phyloP scores from a whole-genome alignment of 2,888 invertebrate species.

The Spatulosminthurus flaviceps region DNA sequence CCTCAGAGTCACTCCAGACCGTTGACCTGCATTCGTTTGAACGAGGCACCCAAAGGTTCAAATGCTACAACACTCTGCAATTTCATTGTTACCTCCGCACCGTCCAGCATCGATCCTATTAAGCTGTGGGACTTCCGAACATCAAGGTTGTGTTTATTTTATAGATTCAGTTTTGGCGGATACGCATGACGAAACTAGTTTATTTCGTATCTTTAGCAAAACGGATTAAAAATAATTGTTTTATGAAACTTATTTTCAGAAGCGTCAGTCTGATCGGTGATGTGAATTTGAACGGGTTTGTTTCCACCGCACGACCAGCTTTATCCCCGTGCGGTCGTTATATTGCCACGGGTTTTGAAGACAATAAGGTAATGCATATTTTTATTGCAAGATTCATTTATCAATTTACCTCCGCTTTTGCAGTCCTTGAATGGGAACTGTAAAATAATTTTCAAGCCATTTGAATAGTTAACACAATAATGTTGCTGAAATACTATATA shows the following conservation, averaged over 20 bases:
- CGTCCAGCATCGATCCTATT: constrained; percentile 54
- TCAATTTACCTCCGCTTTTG: no score
- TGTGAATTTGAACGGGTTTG: constrained; percentile 51
- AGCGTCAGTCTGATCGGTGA: constrained; percentile 59
- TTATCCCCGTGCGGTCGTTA: constrained; percentile 61
- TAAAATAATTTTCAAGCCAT: no score
- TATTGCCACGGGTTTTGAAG: constrained; percentile 62
- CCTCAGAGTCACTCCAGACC: constrained; percentile 56
- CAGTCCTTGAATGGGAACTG: no score
- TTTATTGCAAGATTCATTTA: no score
- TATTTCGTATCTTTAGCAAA: no score
- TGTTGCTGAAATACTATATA: no score
- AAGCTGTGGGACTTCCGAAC: constrained; percentile 61
- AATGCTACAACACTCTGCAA: constrained; percentile 52
- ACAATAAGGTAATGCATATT: constrained; percentile 57
- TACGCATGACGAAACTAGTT: background rate
- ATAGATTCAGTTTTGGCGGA: no score
- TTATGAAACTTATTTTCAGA: no score
- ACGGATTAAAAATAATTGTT: no score
- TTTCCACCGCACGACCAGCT: constrained; percentile 54
- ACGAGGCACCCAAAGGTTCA: constrained; percentile 59
- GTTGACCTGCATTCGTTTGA: constrained; percentile 58
- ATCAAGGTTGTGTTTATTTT: no score
- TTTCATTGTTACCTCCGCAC: constrained; percentile 56
- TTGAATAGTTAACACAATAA: no score